These are phyloP conservation scores for Hucho hucho DNA, from an alignment of 2,113 vertebrate species.

Conservation along the genomic window DNA sequence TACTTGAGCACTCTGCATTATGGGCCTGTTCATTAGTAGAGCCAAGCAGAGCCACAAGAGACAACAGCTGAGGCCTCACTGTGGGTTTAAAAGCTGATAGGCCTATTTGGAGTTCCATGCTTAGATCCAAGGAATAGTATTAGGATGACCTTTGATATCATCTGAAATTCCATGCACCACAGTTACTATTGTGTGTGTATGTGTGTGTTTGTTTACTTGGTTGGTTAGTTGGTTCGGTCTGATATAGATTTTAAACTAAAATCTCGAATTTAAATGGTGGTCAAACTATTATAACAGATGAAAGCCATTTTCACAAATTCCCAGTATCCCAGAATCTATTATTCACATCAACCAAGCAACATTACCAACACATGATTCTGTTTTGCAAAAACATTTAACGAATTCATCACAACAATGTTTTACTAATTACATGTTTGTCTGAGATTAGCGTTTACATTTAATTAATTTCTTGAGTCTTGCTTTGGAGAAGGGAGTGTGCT, in stretches of 20 bases:
- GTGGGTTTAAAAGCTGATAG: slow-evolving; percentile 45
- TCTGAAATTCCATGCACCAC: neutral
- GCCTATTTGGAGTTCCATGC: slow-evolving; percentile 19
- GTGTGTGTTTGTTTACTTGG: neutral
- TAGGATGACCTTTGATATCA: slow-evolving; percentile 9
- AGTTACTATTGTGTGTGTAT: neutral
- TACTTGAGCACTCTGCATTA: slow-evolving; percentile 15
- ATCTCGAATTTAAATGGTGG: neutral
- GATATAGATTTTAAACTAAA: neutral
- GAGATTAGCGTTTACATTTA: neutral
- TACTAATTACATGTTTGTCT: neutral
- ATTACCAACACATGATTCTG: neutral
- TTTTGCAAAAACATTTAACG: neutral
- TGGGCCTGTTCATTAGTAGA: slow-evolving; percentile 34
- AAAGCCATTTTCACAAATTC: neutral
- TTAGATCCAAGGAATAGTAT: neutral
- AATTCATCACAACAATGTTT: neutral
- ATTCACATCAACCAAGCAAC: neutral
- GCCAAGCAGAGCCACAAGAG: slow-evolving; percentile 9
- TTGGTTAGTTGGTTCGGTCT: neutral
- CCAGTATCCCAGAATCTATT: neutral
- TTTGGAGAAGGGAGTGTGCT: neutral
- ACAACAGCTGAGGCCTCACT: slow-evolving; percentile 52
- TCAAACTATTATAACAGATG: neutral
- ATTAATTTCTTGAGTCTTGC: neutral